Evolutionary conservation across 1,140 invertebrate species (phyloP), one percentile per base, ranked within the genome.

Genomic region (Carcinoscorpius rotundicauda): DNA sequence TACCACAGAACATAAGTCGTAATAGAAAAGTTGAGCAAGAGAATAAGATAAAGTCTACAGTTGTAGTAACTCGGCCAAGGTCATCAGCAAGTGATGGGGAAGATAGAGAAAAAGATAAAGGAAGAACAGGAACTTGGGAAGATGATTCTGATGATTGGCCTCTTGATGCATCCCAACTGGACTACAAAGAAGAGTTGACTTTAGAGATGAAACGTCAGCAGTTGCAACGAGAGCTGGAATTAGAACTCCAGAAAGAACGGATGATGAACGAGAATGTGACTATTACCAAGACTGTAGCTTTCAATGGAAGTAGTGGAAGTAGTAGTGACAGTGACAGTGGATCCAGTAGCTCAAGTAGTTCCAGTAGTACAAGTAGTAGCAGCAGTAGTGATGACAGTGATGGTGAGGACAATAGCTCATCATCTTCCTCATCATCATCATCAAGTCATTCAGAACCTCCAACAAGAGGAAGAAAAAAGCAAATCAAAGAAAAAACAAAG

Each of bases 11-110:
- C 11, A 66, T 49, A 50, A 70, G 62, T 60, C 58, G 59, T 10
- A 70, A 61, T 53, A 58, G 64, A 5, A 70, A 67, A 64, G 61
- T 56, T 4, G 70, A 71, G 10, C 65, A 65, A 60, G 70, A 71
- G 8, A 58, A 60, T 49, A 71, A 71, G 52, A 71, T 71, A 29
- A 71, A 70, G 53, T 71, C 70, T 50, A 69, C 68, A 49, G 70
- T 71, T 52, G 70, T 71, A 48, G 70, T 71, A 3, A 68, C 70
- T 11, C 51, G 66, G 58, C 60, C 60, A 9, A 29, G 63, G 6
- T 62, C 66, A 4, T 60, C 69, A 49, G 49, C 60, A 8, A 64
- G 55, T 49, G 51, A 61, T 48, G n/a, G 52, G 52, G 64, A 65
- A 51, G 49, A 50, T 5, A 4, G 49, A 52, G 60, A 66, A 51